Base-by-base conservation (phyloP, 2,888 invertebrate species). In the Yponomeuta evonymella region DNA sequence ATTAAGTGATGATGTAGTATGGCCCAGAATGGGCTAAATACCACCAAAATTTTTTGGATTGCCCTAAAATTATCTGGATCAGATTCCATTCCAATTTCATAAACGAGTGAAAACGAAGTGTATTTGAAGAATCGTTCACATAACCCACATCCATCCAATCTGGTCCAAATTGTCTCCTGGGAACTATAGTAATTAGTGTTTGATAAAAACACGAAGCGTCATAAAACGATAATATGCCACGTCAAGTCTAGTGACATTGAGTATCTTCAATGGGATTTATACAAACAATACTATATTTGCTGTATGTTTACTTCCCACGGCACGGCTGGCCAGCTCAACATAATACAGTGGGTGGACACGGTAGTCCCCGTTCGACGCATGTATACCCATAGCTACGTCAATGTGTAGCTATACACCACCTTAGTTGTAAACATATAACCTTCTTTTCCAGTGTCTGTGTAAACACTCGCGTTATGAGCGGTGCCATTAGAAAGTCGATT, bases 261-360 rank as follows among this genome's bases (percentile, higher is more conserved):
- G 80, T 77, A 75, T 77, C 74, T 76, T 78, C 76, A 73, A 77
- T 80, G 75, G 75, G 75, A 77, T 78, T 77, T 78, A 77, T 70
- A 75, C 76, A 78, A 81, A 79, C 79, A 79, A 15, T 70, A 23
- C 23, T 23, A 51, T 73, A 75, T 73, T 75, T 73, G 74, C 74
- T 74, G 74, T 73, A 75, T 77, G 74, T 76, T 76, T 76, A 71
- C 79, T 79, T 82, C 79, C 82, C 82, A 80, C 80, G 83, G 78
- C 72, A 74, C 74, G 76, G 70, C 30, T 23, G 43, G 29, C 23
- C 48, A n/a, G 36, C 67, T 30, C 48, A 51, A 66, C 66, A 48
- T 33, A 36, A 58, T 51, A 67, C 48, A 2, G 70, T 71, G 71
- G 71, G 71, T 71, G 71, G 63, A 71, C 66, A 68, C 58, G 68